Evolutionary conservation across 2,797 vertebrate species (phyloP), one percentile per base, ranked within the genome.

Genomic region (Coilia nasus): DNA sequence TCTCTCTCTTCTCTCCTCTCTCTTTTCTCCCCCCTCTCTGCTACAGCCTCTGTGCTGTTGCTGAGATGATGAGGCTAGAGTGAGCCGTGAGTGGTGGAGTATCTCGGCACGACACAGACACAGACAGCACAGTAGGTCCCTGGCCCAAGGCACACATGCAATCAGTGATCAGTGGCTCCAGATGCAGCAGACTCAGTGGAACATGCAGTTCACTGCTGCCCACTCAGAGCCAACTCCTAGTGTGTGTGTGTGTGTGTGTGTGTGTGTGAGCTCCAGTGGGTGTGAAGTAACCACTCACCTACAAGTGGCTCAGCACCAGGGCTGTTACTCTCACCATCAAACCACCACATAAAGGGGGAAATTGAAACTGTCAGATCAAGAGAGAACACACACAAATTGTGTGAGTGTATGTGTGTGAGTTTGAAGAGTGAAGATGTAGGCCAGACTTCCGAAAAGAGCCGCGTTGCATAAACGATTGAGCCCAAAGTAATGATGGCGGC

Each of bases 381-480:
- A 64, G 60, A 54, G 9, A 2, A 3, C 9, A 7, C 50, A 10
- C 50, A 54, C 3, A 54, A 54, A 54, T n/a, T 62, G n/a, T n/a
- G 62, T 64, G 25, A 28, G 62, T 28, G 62, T 67, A 25, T 75
- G 67, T 75, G 67, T 31, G 25, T 67, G 11, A 9, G 10, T 25
- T 84, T 59, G 59, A 15, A 46, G 82, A 81, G 80, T 64, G 41
- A 56, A 85, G 82, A 56, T 82, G 80, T 71, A 78, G 57, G 81
- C 60, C 81, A 71, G 59, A n/a, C 41, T 82, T 21, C 67, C 31
- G 41, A 57, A 83, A 59, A 50, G 47, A 59, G 44, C 50, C 28
- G 71, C 21, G 62, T 85, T 85, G 82, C 28, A 10, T 31, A 85
- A 86, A 84, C 35, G n/a, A 64, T 35, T 75, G 67, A 28, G 28